Evolutionary conservation across 2,888 invertebrate species (phyloP), one percentile per base, ranked within the genome.

Genomic region (Catotricha subobsoleta): DNA sequence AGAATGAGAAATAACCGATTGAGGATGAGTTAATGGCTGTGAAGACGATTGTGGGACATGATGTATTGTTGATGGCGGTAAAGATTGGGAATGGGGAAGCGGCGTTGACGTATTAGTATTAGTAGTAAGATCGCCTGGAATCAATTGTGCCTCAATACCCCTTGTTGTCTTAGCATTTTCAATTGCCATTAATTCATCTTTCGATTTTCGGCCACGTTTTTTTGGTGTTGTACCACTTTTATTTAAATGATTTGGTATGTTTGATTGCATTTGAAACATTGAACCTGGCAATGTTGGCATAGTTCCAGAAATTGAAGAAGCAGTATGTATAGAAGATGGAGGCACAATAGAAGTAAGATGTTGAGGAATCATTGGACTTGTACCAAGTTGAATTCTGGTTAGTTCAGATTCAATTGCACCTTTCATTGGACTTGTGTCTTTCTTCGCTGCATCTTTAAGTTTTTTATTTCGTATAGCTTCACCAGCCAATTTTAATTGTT

Each of bases 381-480:
- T 3, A 9, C 10, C 20, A 30, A 15, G 30, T 9, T 7, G 8
- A 27, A 27, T 10, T 7, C n/a, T n/a, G n/a, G n/a, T n/a, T n/a
- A n/a, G n/a, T n/a, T n/a, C n/a, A 23, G 36, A 23, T 23, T 36
- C 36, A 25, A 36, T 28, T 4, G 39, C 21, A 6, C 39, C 37
- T 41, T 44, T 45, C 8, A 16, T 29, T 13, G 35, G 47, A 2
- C 68, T 56, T 39, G 70, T 70, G 8, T 64, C 47, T 40, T 33
- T 42, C 34, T 69, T 67, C 0, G 64, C 62, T 12, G 64, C 61
- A 50, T 72, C 71, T 49, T 65, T 67, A 0, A 67, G 57, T 46
- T 69, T 69, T 50, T 67, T 69, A 44, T 71, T 70, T 39, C 67
- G 64, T 31, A 64, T 48, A 2, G 44, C 46, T 46, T 49, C 49